Evolutionary conservation across 2,888 invertebrate genomes (phyloP), one percentile per base, ranked within the genome.

Genomic region (Mesoligia furuncula): DNA sequence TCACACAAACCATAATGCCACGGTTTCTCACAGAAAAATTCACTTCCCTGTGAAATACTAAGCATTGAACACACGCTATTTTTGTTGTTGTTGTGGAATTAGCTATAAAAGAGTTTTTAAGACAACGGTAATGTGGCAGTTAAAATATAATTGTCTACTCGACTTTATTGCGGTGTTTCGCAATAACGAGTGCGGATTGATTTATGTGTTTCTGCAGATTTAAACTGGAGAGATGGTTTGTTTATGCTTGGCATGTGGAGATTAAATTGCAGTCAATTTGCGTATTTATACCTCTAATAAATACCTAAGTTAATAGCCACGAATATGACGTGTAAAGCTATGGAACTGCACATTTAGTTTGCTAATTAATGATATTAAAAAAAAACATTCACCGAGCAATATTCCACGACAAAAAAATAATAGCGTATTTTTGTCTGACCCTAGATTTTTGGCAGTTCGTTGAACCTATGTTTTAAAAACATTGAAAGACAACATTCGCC

Each of bases 41-140:
- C 71, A 83, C 85, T 88, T 87, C 87, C 88, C 72, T 87, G 87
- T 83, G 87, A 87, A 81, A 59, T 80, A 85, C 69, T 76, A n/a
- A 65, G 70, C 64, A 83, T 81, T 83, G 80, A 84, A 45, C 65
- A 45, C 76, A 84, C 69, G 88, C 75, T 68, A 84, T 80, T 79
- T 77, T 69, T 75, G 73, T 66, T 73, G 73, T 69, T 75, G 73
- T 66, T 73, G 73, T 72, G 11, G 8, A 64, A 84, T 79, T 80
- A 73, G 24, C 68, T 75, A 70, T 76, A 62, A 77, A 81, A 77
- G 67, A 74, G 73, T 86, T 73, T 86, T 73, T 78, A 61, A 83
- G 62, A 69, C 70, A 70, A 65, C 79, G 67, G 79, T 86, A 73
- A 73, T 75, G 73, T 51, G 42, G 67, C 31, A 31, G 54, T 85